Evolutionary conservation across 2,113 vertebrate species (phyloP), one percentile per base, ranked within the genome.

Genomic region (Progne subis): DNA sequence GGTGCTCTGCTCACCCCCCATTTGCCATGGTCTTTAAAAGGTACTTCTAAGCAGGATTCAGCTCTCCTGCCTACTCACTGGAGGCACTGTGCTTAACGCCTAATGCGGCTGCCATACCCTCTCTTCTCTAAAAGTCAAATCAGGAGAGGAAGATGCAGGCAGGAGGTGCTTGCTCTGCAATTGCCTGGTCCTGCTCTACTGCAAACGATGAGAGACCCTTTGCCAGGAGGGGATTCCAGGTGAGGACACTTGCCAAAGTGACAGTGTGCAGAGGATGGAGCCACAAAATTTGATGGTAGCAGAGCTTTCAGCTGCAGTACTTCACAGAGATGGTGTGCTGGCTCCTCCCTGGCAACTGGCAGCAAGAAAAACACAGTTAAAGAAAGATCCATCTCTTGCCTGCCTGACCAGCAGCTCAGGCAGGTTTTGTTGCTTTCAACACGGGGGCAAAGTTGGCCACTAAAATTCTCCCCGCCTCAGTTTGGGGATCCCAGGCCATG

Each of bases 381-480:
- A 77, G 88, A 78, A 70, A 44, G 46, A 65, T 81, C 64, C 47
- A 56, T 53, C 71, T 52, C 69, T 49, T 68, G 63, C 68, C 47
- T 67, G 34, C 64, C 65, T 65, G 76, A 83, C 56, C 68, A 86
- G 88, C 79, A 85, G 88, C 52, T 83, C 61, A 18, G 61, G 57
- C 69, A 70, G 75, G 53, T 80, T 94, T 79, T 87, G 46, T 72
- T 95, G 75, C 70, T 74, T 65, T 82, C 84, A 88, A 43, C 61
- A 32, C 7, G 8, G 15, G 56, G 69, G 57, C 69, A 78, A 65
- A 60, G 53, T 28, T 84, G 88, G 80, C 72, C 67, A 37, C 85
- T 72, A 43, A 78, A 88, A 77, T 53, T n/a, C n/a, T 65, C 72
- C 76, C 60, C 0, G 0, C 52, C 82, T 93, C 67, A 47, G 61